Conservation (phyloP, 2,113 vertebrate genomes). For the Petrocephalus zakoni region DNA sequence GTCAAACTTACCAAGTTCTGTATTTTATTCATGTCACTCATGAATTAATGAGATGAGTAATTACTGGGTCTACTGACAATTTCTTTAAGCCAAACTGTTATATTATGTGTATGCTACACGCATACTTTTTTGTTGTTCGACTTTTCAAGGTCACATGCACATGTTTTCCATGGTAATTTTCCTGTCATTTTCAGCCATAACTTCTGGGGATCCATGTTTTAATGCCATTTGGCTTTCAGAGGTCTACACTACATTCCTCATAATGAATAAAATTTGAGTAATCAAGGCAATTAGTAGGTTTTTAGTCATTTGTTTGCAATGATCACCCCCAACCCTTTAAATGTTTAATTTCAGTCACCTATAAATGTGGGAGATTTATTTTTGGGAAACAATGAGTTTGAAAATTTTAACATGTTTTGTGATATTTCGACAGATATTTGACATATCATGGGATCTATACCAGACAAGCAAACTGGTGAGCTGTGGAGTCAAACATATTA, state of each 20-base stretch:
- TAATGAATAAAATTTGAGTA: too few relatives aligned
- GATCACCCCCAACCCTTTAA: too few relatives aligned
- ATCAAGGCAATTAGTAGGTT: too few relatives aligned
- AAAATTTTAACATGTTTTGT: background rate
- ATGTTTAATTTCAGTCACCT: too few relatives aligned
- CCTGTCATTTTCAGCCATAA: background rate
- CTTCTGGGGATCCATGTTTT: background rate
- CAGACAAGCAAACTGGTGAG: slow-evolving; percentile 83
- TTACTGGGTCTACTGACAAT: background rate
- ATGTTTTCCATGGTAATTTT: background rate
- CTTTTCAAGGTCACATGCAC: background rate
- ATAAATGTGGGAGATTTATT: background rate
- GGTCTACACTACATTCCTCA: background rate
- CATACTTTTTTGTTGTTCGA: background rate
- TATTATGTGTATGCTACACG: background rate
- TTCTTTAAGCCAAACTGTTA: background rate
- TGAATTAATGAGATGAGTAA: background rate
- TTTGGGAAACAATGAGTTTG: background rate
- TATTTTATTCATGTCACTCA: background rate
- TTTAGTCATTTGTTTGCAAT: too few relatives aligned
- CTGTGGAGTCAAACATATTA: slow-evolving; percentile 86
- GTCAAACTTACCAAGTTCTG: background rate
- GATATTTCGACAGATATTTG: slow-evolving; percentile 72
- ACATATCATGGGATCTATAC: slow-evolving; percentile 85
- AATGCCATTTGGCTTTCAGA: background rate